Conservation (phyloP, 2,797 vertebrate species). For the Sorex maritimensis region DNA sequence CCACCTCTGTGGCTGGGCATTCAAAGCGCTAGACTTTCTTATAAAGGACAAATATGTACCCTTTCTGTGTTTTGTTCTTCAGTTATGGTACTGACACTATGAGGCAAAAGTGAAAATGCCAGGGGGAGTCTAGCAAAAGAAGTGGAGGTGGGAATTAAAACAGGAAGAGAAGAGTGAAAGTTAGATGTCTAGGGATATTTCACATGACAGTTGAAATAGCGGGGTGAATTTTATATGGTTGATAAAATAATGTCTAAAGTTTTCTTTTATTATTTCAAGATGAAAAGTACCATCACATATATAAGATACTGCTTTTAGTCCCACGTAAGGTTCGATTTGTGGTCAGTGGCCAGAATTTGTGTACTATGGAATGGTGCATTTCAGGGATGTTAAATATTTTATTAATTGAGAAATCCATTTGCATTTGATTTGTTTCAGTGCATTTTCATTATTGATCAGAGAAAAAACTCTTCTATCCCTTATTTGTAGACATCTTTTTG, state of each 20-base stretch:
- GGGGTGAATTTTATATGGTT: not conserved
- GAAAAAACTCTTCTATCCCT: conserved; percentile 60
- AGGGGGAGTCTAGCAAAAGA: conserved; percentile 18
- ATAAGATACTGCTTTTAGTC: conserved; percentile 43
- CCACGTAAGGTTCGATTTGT: conserved; percentile 47
- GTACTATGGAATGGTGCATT: conserved; percentile 59
- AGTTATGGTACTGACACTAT: not conserved
- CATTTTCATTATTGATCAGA: conserved; percentile 55
- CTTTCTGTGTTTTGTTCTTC: not conserved
- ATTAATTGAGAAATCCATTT: conserved; percentile 72
- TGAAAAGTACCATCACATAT: conserved; percentile 34
- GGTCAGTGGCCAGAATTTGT: conserved; percentile 47
- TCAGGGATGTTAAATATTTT: conserved; percentile 73
- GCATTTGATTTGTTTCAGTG: conserved; percentile 68
- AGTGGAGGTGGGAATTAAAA: conserved; percentile 2
- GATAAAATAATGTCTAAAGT: not conserved
- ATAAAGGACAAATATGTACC: not conserved
- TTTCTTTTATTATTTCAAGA: conserved; percentile 34
- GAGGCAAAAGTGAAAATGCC: not conserved
- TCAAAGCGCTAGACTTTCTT: not conserved
- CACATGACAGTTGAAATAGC: conserved; percentile 14
- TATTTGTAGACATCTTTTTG: conserved; percentile 38
- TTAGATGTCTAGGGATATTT: not conserved
- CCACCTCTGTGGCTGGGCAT: no score
- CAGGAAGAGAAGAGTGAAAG: conserved; percentile 26